Evolutionary conservation across 2,888 invertebrate species (phyloP).

Genomic region (Lampropteryx suffumata): DNA sequence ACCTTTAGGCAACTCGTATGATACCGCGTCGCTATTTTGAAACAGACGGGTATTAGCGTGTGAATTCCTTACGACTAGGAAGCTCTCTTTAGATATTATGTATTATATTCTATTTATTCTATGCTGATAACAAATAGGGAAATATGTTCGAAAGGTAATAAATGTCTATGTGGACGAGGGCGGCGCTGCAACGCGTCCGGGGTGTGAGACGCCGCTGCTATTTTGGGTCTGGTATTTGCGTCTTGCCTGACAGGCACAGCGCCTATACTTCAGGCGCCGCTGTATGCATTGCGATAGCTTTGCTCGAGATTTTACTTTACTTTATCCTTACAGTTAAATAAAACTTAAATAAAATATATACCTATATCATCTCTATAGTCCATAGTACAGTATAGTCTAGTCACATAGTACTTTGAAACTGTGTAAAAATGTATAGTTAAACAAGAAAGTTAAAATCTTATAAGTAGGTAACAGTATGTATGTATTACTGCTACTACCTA

Average conservation of each 20-base stretch:
- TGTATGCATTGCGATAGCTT: slow-evolving; percentile 53
- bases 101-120: too few relatives aligned
- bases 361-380: too few relatives aligned
- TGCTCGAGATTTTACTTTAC: slow-evolving; percentile 26
- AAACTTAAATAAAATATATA: too few relatives aligned
- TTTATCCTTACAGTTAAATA: too few relatives aligned
- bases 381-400: too few relatives aligned
- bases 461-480: too few relatives aligned
- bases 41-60: slow-evolving; percentile 12
- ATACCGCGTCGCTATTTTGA: slow-evolving; percentile 13
- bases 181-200: slow-evolving; percentile 51
- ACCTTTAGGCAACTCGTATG: too few relatives aligned
- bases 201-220: slow-evolving; percentile 69
- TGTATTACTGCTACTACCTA: too few relatives aligned
- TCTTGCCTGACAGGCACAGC: slow-evolving; percentile 41
- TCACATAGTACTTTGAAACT: too few relatives aligned
- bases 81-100: slow-evolving; percentile 13
- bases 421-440: too few relatives aligned
- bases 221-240: slow-evolving; percentile 72
- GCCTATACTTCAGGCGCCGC: slow-evolving; percentile 57
- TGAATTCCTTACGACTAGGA: slow-evolving; percentile 18
- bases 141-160: slow-evolving; percentile 32
- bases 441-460: too few relatives aligned
- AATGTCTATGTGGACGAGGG: slow-evolving; percentile 34
- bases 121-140: slow-evolving; percentile 29